These are phyloP conservation scores for Phymanthus crucifer DNA, from an alignment of 92 coral and sea anemone genomes.

Conservation along the genomic window DNA sequence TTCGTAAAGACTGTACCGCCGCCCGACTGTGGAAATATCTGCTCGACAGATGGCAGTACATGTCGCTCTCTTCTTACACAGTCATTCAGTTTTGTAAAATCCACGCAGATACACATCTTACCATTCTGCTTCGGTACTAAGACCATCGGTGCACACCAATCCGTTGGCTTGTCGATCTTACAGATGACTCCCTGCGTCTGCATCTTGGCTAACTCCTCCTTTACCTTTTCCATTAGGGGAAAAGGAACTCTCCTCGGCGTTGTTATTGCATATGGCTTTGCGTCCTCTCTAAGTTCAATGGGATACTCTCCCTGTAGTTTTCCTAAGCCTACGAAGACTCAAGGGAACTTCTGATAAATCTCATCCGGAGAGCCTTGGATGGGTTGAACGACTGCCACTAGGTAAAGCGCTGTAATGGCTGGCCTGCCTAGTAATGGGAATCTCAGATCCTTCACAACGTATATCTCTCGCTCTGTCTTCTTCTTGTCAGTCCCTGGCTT, in stretches of 20 bases:
- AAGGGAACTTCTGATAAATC: no score
- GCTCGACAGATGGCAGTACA: constrained; percentile 51
- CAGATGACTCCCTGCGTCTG: constrained; percentile 35
- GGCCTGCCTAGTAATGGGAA: neutral
- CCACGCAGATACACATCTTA: constrained; percentile 15
- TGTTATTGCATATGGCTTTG: no score
- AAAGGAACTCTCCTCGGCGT: no score
- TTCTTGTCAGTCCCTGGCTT: neutral
- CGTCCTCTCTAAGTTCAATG: no score
- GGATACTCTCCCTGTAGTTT: no score
- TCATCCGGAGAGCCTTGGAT: no score
- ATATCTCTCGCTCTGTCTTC: neutral
- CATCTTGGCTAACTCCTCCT: no score
- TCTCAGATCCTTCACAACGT: neutral
- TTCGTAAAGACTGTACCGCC: constrained; percentile 23
- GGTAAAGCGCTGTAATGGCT: neutral
- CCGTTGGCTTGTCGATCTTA: constrained; percentile 53
- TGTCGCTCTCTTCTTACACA: constrained; percentile 57
- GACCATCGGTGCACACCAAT: constrained; percentile 69
- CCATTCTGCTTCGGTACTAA: constrained; percentile 5
- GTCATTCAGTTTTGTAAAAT: constrained; percentile 45
- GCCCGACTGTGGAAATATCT: constrained; percentile 24
- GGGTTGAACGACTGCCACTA: no score
- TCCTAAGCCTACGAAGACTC: no score
- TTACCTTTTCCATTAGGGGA: no score